Percentiles rank a stretch among this genome's conserved stretches.
phyloP scores from a whole-genome alignment of 2,797 vertebrate species.

The Nasua narica region DNA sequence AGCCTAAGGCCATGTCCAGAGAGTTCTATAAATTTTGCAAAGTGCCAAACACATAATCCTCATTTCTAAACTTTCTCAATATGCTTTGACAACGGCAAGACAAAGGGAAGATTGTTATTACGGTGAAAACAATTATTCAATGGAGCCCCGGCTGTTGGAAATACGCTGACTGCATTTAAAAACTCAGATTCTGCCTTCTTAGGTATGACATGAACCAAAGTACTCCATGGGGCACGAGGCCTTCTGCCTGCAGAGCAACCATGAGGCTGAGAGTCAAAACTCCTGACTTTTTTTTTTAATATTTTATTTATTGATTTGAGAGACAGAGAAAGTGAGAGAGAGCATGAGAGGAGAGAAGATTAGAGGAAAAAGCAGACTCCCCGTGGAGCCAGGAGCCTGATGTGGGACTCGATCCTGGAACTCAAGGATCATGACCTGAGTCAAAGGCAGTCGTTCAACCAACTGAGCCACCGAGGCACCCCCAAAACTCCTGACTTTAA shows the following conservation, averaged over 20 bases:
- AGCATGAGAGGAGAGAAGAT: too few relatives aligned
- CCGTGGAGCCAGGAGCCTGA: too few relatives aligned
- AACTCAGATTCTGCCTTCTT: not conserved
- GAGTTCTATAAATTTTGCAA: slow-evolving; percentile 32
- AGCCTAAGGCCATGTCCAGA: slow-evolving; percentile 18
- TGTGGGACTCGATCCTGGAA: too few relatives aligned
- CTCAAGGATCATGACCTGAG: too few relatives aligned
- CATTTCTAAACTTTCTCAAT: slow-evolving; percentile 45
- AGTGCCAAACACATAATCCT: slow-evolving; percentile 45
- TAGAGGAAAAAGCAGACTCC: too few relatives aligned
- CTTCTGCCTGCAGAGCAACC: not conserved
- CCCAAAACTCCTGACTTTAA: not conserved
- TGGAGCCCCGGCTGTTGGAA: not conserved
- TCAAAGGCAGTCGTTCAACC: too few relatives aligned
- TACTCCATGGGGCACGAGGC: not conserved
- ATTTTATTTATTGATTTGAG: too few relatives aligned
- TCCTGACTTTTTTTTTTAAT: not conserved
- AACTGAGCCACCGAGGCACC: too few relatives aligned
- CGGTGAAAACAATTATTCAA: not conserved
- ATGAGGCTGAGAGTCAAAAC: not conserved
- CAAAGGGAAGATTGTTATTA: slow-evolving; percentile 31
- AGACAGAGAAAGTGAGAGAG: too few relatives aligned
- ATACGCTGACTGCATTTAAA: not conserved
- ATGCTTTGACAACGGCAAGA: slow-evolving; percentile 46
- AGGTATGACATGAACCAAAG: not conserved